Base-by-base conservation (phyloP, 2,113 vertebrate genomes). In the Carassius auratus region DNA sequence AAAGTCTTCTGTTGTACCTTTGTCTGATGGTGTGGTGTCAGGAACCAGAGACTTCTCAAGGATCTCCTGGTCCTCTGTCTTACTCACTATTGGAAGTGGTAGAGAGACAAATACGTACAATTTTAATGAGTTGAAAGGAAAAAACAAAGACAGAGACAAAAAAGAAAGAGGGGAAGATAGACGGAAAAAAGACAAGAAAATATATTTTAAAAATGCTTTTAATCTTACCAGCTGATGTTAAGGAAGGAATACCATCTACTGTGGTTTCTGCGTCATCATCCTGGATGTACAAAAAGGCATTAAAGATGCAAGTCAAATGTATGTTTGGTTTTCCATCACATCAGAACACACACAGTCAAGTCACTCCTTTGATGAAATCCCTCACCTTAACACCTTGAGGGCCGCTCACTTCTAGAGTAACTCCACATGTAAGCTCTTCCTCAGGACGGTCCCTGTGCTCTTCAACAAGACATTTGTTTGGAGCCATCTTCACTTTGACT, bases 211-310 rank as follows among this genome's bases (percentile, higher is more conserved):
- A 2, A 38, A 8, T 2, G 36, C 26, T 52, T 78, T 23, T 78
- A 7, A 14, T 45, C 87, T 82, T 74, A 88, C 87, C 73, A 30
- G 73, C 64, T 82, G 83, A 42, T 23, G 23, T 23, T 21, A 86
- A n/a, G 23, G 45, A 52, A 36, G 74, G 10, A 52, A 55, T 38
- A 84, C 38, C n/a, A 36, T 76, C 76, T 48, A 14, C 55, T 57
- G 73, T 30, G 42, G 30, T 73, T 61, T 77, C 48, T 21, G 69
- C 9, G n/a, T 61, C 17, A 81, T 64, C 62, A 73, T 45, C 33
- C 77, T 77, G 61, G 12, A 6, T 48, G 36, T 81, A 71, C 59
- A 87, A 77, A 66, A 76, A 75, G 48, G 77, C n/a, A 17, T 50
- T 26, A 73, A 80, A 17, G 8, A 76, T 55, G 6, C 21, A 26